Conservation (phyloP, 2,797 vertebrate genomes). For the Schizothorax lantsangensis region DNA sequence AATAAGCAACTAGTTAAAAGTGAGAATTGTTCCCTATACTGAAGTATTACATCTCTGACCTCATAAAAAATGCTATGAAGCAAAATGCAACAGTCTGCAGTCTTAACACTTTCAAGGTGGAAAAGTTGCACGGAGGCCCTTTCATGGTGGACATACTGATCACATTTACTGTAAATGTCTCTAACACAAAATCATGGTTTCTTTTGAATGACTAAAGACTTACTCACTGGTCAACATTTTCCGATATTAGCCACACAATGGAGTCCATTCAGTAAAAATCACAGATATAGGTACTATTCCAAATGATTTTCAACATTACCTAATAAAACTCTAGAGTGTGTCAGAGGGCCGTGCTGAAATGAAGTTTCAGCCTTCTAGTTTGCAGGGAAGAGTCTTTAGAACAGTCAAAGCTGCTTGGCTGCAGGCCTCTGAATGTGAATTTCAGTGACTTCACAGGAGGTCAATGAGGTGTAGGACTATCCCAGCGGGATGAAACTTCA, state of each 20-base stretch:
- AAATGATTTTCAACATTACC: slow-evolving; percentile 28
- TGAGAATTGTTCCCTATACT: no score
- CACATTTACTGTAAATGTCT: slow-evolving; percentile 11
- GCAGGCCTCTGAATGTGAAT: slow-evolving; percentile 8
- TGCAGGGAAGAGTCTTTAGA: slow-evolving; percentile 15
- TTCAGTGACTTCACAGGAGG: slow-evolving; percentile 1
- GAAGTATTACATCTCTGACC: not conserved
- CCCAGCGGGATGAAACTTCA: not conserved
- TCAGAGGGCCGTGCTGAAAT: not conserved
- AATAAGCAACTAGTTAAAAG: not conserved
- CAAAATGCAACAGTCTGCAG: not conserved
- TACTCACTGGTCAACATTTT: slow-evolving; percentile 17
- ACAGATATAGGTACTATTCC: slow-evolving; percentile 20
- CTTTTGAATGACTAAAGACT: not conserved
- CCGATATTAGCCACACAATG: slow-evolving; percentile 7
- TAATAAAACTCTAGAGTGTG: slow-evolving; percentile 16
- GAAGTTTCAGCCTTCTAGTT: slow-evolving; percentile 3
- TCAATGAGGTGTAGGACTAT: not conserved
- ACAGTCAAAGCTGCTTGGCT: slow-evolving; percentile 6
- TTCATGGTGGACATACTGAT: not conserved
- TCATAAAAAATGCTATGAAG: not conserved
- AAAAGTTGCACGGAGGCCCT: not conserved
- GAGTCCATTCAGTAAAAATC: not conserved
- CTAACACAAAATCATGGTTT: not conserved
- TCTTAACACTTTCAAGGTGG: not conserved